Base-by-base conservation (phyloP, 2,888 invertebrate genomes). In the Megaustenia siamemsis region DNA sequence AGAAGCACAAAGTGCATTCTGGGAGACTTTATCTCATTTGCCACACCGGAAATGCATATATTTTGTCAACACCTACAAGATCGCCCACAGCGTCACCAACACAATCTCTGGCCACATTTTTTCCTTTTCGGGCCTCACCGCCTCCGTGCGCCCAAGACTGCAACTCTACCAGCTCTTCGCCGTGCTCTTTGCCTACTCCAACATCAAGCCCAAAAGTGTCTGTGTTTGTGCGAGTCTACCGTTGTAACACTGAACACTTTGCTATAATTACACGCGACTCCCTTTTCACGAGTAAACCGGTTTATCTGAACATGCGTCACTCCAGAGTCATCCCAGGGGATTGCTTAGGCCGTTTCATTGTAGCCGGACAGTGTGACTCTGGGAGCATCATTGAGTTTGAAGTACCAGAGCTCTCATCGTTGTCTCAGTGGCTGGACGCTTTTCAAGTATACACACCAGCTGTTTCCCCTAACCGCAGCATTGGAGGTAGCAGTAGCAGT, bases 361-460 rank as follows among this genome's bases (percentile, higher is more conserved):
- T 84, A 8, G 79, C 79, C 6, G 84, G 84, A 15, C 73, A 84
- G 1, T 80, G 73, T 35, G 84, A 84, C 43, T 79, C 84, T 49
- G 84, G 84, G 1, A 80, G 49, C 21, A 35, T 84, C n/a, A 75
- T 80, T 28, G 84, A 84, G 63, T 84, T 84, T 35, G 84, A 84
- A 35, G 60, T 73, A 6, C 84, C 71, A 4, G 84, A 84, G 24
- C 53, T 84, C 24, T 84, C 84, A 1, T 63, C 79, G 18, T 69
- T 84, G 79, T 79, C 71, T 21, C 80, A 66, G 63, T 84, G 84
- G 84, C 66, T 84, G 71, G 84, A 84, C 53, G 84, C 80, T 12
- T 80, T 84, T 40, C 84, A 84, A 56, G 73, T 75, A 5, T n/a
- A 32, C 73, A 80, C 80, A 24, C 80, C 84, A 21, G 79, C 80